Evolutionary conservation across 2,113 vertebrate species (phyloP).

Genomic region (Strix uralensis): DNA sequence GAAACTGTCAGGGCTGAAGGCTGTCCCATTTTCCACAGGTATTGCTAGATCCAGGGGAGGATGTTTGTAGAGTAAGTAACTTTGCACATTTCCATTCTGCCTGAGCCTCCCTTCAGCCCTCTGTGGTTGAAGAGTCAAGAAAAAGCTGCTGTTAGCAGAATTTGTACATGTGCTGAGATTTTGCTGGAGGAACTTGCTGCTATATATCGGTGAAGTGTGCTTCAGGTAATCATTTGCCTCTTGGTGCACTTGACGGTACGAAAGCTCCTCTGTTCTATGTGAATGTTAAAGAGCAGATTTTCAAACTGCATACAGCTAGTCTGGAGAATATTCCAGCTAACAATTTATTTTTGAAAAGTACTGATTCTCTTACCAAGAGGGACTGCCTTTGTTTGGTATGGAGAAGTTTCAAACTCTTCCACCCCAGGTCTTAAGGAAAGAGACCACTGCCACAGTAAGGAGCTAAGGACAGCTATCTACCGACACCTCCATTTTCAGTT

Average conservation of each 20-base stretch:
- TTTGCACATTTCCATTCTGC: slow-evolving; percentile 8
- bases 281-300: background rate
- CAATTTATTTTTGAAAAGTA: background rate
- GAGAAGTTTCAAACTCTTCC: slow-evolving; percentile 17
- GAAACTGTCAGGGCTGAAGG: background rate
- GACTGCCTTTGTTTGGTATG: background rate
- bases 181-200: background rate
- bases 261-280: background rate
- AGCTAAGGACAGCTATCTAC: slow-evolving; percentile 25
- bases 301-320: background rate
- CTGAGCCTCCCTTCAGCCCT: background rate
- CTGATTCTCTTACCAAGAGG: background rate
- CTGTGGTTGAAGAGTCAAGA: background rate
- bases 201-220: background rate
- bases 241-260: background rate
- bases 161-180: background rate
- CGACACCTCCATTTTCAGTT: background rate
- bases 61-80: slow-evolving; percentile 4
- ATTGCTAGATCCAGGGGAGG: background rate
- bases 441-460: background rate
- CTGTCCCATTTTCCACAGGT: slow-evolving; percentile 38
- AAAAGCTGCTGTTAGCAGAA: background rate
- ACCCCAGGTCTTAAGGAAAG: background rate
- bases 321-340: background rate
- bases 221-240: background rate